Evolutionary conservation across 2,888 invertebrate species (phyloP), one percentile per base, ranked within the genome.

Genomic region (Ormyrus thymus): DNA sequence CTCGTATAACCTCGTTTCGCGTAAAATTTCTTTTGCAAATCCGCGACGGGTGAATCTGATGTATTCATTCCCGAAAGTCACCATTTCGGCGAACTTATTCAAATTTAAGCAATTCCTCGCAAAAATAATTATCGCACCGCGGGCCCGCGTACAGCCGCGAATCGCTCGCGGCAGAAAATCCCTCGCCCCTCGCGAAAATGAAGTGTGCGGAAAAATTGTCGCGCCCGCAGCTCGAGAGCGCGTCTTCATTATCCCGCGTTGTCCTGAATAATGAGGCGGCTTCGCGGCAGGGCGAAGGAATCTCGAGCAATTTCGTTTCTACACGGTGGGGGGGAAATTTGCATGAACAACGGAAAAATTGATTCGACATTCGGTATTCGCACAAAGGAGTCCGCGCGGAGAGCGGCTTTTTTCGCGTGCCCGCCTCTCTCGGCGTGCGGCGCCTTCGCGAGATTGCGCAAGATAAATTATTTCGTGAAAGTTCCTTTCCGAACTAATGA

Each of bases 391-490:
- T 3, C 29, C 29, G 29, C 29, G 29, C 29, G 3, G 3, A 29
- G 29, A 29, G 29, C 29, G 29, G 4, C 29, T 29, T 29, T 29
- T 29, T 29, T 29, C 4, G 2, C 29, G 29, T 29, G 4, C 4
- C 29, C 29, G 4, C 0, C 50, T 62, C n/a, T 51, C 45, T 8
- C n/a, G 6, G 66, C 46, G 15, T 13, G 29, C 4, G 29, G 0
- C 29, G 29, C 29, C 29, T 29, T 4, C 1, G 29, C 29, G 1
- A 3, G 1, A 10, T 11, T 10, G 70, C 51, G 15, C 66, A 58
- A 78, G 71, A 81, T 81, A 74, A 75, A 81, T 81, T 72, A 75
- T 61, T 48, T 13, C 45, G 59, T 65, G 53, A 80, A 29, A 29
- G 13, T 7, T 66, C 55, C 29, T 71, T 55, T 76, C 48, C 53